Percentiles rank a stretch among this genome's conserved stretches.
These are phyloP conservation scores for Metalampra italica DNA, from an alignment of 2,888 invertebrate species.

Conservation along the genomic window DNA sequence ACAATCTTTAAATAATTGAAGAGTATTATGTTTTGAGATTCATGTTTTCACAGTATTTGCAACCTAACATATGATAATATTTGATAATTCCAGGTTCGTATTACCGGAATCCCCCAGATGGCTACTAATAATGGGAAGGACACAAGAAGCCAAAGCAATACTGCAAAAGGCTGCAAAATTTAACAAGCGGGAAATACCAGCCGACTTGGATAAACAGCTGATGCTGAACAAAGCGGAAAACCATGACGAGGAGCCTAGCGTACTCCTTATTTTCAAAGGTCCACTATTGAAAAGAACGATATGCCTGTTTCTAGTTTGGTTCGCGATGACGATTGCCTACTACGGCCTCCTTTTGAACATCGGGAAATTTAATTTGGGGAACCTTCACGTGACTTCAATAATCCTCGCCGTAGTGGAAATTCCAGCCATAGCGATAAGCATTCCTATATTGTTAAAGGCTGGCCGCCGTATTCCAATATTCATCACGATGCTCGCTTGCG, in stretches of 20 bases:
- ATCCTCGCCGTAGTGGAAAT: slow-evolving; percentile 87
- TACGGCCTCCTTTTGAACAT: slow-evolving; percentile 87
- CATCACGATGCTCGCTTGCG: slow-evolving; percentile 82
- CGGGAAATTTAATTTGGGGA: slow-evolving; percentile 85
- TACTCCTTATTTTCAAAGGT: slow-evolving; percentile 83
- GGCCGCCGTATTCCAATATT: slow-evolving; percentile 86
- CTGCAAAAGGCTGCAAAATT: slow-evolving; percentile 81
- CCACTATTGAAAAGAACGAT: slow-evolving; percentile 82
- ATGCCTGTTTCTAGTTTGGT: slow-evolving; percentile 86
- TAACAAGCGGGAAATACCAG: slow-evolving; percentile 81
- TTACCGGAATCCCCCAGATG: slow-evolving; percentile 90
- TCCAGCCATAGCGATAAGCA: slow-evolving; percentile 87
- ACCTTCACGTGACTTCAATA: slow-evolving; percentile 86
- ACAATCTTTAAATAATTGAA: too few species aligned
- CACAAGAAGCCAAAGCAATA: slow-evolving; percentile 83
- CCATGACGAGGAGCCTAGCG: slow-evolving; percentile 67
- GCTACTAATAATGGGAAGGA: slow-evolving; percentile 84
- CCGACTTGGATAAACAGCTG: slow-evolving; percentile 84
- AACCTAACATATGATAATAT: not conserved
- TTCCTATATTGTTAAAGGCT: slow-evolving; percentile 85
- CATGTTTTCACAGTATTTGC: too few species aligned
- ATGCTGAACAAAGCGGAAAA: slow-evolving; percentile 69
- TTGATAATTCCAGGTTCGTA: slow-evolving; percentile 78
- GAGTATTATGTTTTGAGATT: too few species aligned
- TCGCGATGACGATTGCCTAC: slow-evolving; percentile 86